Evolutionary conservation across 2,797 vertebrate species (phyloP).

Genomic region (Hybognathus amarus): DNA sequence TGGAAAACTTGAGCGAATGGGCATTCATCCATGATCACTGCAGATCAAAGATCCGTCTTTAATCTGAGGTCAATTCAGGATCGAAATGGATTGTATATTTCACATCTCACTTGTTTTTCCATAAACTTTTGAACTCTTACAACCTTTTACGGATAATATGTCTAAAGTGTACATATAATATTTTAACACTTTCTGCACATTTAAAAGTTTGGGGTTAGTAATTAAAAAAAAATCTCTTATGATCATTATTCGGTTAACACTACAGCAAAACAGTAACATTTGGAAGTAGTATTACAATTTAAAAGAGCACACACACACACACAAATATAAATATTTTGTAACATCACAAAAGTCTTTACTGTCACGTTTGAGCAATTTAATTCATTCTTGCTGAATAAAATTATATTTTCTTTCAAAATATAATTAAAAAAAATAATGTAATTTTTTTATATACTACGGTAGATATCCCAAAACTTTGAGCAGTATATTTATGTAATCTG

Average conservation of each 20-base stretch:
- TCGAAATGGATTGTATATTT: conserved; percentile 4
- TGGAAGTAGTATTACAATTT: not conserved
- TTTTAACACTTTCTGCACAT: not conserved
- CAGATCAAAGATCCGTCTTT: conserved; percentile 37
- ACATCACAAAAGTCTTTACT: not conserved
- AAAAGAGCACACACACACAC: no score
- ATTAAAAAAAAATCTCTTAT: not conserved
- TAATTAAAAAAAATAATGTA: no score
- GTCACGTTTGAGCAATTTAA: not conserved
- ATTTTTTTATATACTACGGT: no score
- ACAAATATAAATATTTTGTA: not conserved
- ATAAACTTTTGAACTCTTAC: conserved; percentile 3
- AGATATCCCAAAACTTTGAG: not conserved
- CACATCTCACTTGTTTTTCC: conserved; percentile 13
- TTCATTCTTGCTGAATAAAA: not conserved
- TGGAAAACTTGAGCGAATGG: conserved; percentile 52
- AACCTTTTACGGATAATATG: not conserved
- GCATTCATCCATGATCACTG: conserved; percentile 41
- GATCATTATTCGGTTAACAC: not conserved
- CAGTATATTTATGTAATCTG: not conserved
- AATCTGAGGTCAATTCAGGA: conserved; percentile 35
- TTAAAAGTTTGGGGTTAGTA: not conserved
- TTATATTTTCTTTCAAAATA: no score
- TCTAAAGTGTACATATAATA: not conserved
- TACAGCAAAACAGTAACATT: not conserved